phyloP scores from a whole-genome alignment of 2,113 vertebrate species.

The Pampusana beccarii region DNA sequence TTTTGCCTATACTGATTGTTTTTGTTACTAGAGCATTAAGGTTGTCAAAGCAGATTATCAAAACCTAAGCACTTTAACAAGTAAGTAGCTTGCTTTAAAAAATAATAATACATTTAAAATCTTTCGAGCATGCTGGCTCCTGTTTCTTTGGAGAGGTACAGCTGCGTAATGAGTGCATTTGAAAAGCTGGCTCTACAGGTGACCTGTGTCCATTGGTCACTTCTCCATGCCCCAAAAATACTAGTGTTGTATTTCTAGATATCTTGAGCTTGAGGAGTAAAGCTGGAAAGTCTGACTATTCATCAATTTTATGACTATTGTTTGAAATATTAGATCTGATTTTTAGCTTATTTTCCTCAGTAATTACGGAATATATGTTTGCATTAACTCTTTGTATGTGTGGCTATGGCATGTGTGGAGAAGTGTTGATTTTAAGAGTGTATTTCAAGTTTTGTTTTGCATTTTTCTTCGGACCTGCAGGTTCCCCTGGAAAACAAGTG shows the following conservation, averaged over 20 bases:
- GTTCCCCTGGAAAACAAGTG: constrained; percentile 67
- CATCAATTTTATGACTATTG: fast-evolving
- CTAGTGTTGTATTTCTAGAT: not conserved
- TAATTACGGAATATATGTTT: not conserved
- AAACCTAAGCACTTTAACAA: not conserved
- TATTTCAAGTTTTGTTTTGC: constrained; percentile 30
- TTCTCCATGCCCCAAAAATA: not conserved
- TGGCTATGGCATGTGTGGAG: not conserved
- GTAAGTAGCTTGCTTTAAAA: not conserved
- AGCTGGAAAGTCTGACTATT: not conserved
- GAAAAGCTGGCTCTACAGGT: not conserved
- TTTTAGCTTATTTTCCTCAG: not conserved
- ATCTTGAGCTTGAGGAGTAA: not conserved
- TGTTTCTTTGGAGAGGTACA: not conserved
- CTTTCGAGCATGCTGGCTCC: fast-evolving
- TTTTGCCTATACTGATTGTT: not conserved
- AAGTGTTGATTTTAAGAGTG: not conserved
- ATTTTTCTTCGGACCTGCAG: constrained; percentile 73
- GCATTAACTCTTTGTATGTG: not conserved
- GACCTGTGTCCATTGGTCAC: too few species aligned
- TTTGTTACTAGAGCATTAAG: fast-evolving
- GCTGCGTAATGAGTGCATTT: not conserved
- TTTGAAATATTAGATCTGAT: not conserved
- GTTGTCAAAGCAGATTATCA: not conserved
- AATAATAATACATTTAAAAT: not conserved